phyloP scores from a whole-genome alignment of 2,797 vertebrate genomes.

The Gymnoscopelus microlampas region DNA sequence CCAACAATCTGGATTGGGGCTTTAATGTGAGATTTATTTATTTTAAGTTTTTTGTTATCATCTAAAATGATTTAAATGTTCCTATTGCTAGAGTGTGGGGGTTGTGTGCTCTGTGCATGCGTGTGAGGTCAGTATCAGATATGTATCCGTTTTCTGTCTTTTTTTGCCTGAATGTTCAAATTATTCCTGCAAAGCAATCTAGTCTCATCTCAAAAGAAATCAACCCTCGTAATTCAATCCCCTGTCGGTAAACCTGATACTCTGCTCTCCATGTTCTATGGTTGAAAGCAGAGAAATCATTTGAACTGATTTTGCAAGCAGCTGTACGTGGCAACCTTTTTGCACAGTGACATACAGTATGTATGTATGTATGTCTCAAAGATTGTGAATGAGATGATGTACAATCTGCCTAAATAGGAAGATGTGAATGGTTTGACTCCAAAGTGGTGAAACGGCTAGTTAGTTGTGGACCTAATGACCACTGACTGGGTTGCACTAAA shows the following conservation, averaged over 20 bases:
- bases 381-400: neutral
- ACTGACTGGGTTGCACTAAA: constrained; percentile 28
- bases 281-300: neutral
- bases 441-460: neutral
- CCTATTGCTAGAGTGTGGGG: neutral
- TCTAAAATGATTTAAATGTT: neutral
- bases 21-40: constrained; percentile 31
- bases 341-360: neutral
- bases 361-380: neutral
- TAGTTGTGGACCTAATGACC: neutral
- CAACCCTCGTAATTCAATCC: neutral
- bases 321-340: neutral
- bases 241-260: neutral
- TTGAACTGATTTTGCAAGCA: neutral
- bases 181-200: constrained; percentile 16
- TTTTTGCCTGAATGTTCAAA: constrained; percentile 29
- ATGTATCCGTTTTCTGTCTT: constrained; percentile 14
- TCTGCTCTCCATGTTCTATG: neutral
- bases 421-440: neutral
- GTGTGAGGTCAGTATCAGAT: constrained; percentile 14
- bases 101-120: constrained; percentile 40
- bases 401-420: neutral
- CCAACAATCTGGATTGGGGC: constrained; percentile 11
- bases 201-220: neutral
- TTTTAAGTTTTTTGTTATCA: constrained; percentile 10